Evolutionary conservation across 2,113 vertebrate species (phyloP).

Genomic region (Struthidea cinerea): DNA sequence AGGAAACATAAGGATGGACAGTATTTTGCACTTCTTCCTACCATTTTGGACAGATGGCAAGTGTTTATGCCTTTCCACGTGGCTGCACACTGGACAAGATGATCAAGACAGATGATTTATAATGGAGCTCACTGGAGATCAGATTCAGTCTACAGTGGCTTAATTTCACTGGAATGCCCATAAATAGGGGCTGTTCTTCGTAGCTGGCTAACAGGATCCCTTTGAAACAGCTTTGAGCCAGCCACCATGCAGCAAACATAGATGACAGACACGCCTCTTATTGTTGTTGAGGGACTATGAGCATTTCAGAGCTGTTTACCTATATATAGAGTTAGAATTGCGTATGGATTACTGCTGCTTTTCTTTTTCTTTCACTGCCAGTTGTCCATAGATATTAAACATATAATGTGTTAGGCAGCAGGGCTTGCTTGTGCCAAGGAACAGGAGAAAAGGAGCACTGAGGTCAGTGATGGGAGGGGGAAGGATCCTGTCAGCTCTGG

Average conservation of each 20-base stretch:
- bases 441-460: neutral
- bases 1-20: neutral
- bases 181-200: neutral
- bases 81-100: slow-evolving; percentile 29
- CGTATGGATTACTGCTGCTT: neutral
- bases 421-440: neutral
- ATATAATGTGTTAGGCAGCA: neutral
- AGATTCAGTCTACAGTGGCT: neutral
- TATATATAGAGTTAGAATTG: neutral
- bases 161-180: slow-evolving; percentile 12
- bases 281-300: neutral
- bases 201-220: neutral
- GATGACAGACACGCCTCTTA: neutral
- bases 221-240: neutral
- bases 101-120: slow-evolving; percentile 50
- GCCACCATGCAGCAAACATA: accelerated
- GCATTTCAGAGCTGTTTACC: neutral
- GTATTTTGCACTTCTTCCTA: slow-evolving; percentile 12
- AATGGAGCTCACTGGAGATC: slow-evolving; percentile 17
- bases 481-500: neutral
- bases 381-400: neutral
- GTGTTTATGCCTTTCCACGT: slow-evolving; percentile 35
- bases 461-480: neutral
- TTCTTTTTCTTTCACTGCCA: neutral
- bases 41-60: slow-evolving; percentile 52